These are phyloP conservation scores for Camponotus vicinus DNA, from an alignment of 1,140 invertebrate species.

Conservation along the genomic window DNA sequence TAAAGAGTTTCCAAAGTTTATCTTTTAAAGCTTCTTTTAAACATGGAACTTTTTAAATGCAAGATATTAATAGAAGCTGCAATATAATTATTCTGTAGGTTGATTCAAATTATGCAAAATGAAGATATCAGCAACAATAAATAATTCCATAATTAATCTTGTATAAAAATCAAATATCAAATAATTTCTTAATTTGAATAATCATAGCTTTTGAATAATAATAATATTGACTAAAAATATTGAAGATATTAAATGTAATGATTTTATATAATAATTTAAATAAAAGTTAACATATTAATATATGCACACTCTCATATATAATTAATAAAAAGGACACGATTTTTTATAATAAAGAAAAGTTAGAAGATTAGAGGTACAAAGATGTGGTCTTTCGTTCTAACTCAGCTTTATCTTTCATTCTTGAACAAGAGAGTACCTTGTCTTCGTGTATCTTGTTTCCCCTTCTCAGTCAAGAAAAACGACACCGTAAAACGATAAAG, in stretches of 20 bases:
- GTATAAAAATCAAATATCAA: neutral
- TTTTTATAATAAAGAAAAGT: neutral
- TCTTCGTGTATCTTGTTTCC: neutral
- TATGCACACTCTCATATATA: neutral
- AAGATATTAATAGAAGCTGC: too few species aligned
- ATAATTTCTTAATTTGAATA: conserved; percentile 3
- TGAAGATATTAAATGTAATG: neutral
- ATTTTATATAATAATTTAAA: neutral
- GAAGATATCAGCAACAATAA: neutral
- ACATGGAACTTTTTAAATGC: too few species aligned
- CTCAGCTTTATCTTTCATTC: conserved; percentile 17
- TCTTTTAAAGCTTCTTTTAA: too few species aligned
- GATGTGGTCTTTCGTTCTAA: conserved; percentile 24
- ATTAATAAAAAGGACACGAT: neutral
- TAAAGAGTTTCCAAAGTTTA: too few species aligned
- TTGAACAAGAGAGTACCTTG: neutral
- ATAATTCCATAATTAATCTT: neutral
- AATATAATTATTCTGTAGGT: too few species aligned
- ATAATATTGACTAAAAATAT: neutral
- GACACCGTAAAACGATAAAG: neutral
- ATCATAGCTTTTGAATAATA: neutral
- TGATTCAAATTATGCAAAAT: too few species aligned
- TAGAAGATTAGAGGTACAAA: neutral
- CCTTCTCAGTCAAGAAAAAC: neutral
- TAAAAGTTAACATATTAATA: neutral